Percentiles rank a stretch among this genome's conserved stretches.
Conservation (phyloP, 2,113 vertebrate species). For the Pterocles gutturalis region DNA sequence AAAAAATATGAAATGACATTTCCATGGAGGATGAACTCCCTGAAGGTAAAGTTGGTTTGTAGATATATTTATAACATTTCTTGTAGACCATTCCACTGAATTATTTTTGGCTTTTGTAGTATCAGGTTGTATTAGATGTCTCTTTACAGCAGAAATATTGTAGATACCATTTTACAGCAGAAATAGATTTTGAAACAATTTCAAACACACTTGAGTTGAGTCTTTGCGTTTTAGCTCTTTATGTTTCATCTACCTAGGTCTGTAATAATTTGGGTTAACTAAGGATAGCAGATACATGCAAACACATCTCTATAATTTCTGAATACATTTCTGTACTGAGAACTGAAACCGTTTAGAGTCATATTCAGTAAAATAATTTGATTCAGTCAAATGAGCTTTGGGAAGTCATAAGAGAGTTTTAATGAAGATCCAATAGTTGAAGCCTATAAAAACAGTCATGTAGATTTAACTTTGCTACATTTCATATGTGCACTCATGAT, state of each 20-base stretch:
- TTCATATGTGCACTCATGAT: not conserved
- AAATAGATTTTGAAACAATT: slow-evolving; percentile 1
- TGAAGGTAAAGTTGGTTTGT: not conserved
- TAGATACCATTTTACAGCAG: not conserved
- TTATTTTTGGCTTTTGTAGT: not conserved
- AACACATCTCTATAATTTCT: not conserved
- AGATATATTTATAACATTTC: not conserved
- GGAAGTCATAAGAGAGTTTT: not conserved
- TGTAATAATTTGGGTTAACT: not conserved
- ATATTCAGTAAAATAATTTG: not conserved
- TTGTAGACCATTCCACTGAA: not conserved
- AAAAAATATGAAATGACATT: slow-evolving; percentile 30
- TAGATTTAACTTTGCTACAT: not conserved
- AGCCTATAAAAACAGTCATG: not conserved
- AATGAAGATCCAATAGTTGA: not conserved
- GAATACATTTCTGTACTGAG: not conserved
- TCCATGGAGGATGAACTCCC: slow-evolving; percentile 5
- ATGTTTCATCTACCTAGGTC: not conserved
- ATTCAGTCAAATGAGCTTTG: not conserved
- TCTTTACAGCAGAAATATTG: not conserved
- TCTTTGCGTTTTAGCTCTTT: not conserved
- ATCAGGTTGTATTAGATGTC: not conserved
- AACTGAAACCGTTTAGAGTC: not conserved
- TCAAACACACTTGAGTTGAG: not conserved
- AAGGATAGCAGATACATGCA: not conserved